phyloP scores from a whole-genome alignment of 2,888 invertebrate genomes.

The Anorthoa munda region DNA sequence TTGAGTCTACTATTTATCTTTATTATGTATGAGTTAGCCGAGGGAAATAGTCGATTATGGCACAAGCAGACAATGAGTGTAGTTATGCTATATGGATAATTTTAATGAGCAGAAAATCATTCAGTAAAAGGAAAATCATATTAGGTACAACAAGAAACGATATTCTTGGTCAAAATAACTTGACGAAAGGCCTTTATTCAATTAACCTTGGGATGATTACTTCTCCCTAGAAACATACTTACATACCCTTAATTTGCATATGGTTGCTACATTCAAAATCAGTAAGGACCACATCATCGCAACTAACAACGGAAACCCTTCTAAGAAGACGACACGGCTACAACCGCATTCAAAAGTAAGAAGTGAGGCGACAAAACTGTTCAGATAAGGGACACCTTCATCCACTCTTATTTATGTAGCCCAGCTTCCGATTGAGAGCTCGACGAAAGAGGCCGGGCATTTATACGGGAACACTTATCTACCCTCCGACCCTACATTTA shows the following conservation, averaged over 20 bases:
- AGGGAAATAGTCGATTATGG: conserved; percentile 39
- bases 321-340: conserved; percentile 68
- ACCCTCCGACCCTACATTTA: conserved; percentile 87
- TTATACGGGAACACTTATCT: conserved; percentile 87
- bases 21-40: conserved; percentile 14
- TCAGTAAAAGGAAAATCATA: conserved; percentile 11
- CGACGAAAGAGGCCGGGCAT: conserved; percentile 80
- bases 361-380: conserved; percentile 78
- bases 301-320: conserved; percentile 55
- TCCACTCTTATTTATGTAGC: conserved; percentile 89
- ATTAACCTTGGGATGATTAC: background rate
- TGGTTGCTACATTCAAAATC: background rate
- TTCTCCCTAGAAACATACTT: background rate
- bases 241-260: background rate
- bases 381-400: conserved; percentile 85
- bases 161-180: conserved; percentile 6
- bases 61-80: conserved; percentile 37
- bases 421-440: conserved; percentile 88
- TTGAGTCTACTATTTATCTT: conserved; percentile 34
- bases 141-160: background rate
- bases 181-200: background rate
- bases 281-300: background rate
- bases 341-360: conserved; percentile 78
- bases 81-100: conserved; percentile 33
- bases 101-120: conserved; percentile 5